Evolutionary conservation across 2,113 vertebrate genomes (phyloP).

Genomic region (Glaucomys volans): DNA sequence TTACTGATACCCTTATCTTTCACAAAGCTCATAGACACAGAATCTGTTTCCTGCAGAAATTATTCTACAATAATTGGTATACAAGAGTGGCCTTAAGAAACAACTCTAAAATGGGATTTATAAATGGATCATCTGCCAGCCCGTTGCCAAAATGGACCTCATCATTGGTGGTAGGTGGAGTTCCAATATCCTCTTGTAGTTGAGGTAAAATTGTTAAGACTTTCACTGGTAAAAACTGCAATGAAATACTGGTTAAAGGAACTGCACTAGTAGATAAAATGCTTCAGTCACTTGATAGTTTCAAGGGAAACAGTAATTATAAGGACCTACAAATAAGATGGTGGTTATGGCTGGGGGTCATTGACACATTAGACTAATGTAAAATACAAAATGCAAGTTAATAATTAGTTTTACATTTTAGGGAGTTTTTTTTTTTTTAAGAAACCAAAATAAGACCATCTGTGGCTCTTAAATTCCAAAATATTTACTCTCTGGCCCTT

Average conservation of each 20-base stretch:
- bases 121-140: background rate
- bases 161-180: background rate
- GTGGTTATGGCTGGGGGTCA: background rate
- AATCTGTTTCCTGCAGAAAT: background rate
- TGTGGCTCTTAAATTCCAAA: background rate
- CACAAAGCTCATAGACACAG: background rate
- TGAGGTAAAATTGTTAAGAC: background rate
- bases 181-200: background rate
- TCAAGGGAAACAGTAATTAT: background rate
- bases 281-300: background rate
- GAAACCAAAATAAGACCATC: background rate
- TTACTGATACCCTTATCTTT: background rate
- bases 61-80: background rate
- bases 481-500: background rate
- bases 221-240: background rate
- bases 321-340: background rate
- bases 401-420: background rate
- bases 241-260: background rate
- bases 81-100: background rate
- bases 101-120: background rate
- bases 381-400: background rate
- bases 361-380: background rate
- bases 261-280: background rate
- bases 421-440: background rate
- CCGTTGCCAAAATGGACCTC: background rate